phyloP scores from a whole-genome alignment of 2,888 invertebrate species.

The Drosophila kanekoi region DNA sequence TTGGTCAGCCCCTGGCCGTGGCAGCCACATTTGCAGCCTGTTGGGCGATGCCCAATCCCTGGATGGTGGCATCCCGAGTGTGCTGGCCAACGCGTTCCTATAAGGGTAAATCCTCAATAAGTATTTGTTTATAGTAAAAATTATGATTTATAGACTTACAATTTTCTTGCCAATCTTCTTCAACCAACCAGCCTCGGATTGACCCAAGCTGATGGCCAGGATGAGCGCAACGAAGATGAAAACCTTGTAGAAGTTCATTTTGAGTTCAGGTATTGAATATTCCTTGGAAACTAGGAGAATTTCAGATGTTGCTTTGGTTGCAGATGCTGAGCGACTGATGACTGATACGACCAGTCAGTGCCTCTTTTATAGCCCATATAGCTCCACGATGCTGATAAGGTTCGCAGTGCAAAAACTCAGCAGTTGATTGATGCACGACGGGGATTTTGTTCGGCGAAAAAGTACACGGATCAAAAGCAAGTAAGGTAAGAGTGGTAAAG shows the following conservation, averaged over 20 bases:
- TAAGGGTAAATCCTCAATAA: background rate
- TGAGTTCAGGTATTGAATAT: background rate
- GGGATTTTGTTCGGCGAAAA: conserved; percentile 36
- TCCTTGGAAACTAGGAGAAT: background rate
- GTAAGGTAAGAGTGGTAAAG: background rate
- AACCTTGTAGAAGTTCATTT: conserved; percentile 70
- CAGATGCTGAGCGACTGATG: conserved; percentile 38
- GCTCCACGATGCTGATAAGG: conserved; percentile 2
- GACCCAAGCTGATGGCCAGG: conserved; percentile 68
- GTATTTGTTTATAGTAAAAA: too few species aligned
- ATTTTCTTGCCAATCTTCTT: conserved; percentile 77
- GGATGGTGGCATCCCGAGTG: conserved; percentile 78
- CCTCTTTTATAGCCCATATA: conserved; percentile 23
- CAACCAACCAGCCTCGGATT: conserved; percentile 78
- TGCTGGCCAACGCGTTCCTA: conserved; percentile 79
- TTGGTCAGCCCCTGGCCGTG: conserved; percentile 60
- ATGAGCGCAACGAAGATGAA: conserved; percentile 70
- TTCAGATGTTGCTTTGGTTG: conserved; percentile 9
- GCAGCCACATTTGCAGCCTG: conserved; percentile 80
- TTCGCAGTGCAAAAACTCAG: background rate
- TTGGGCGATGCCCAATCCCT: conserved; percentile 72
- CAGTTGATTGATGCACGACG: too few species aligned
- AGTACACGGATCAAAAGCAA: conserved; percentile 14
- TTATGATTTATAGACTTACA: conserved; percentile 53
- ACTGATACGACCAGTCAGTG: background rate